Conservation (phyloP, 2,113 vertebrate species). For the Holacanthus passer region DNA sequence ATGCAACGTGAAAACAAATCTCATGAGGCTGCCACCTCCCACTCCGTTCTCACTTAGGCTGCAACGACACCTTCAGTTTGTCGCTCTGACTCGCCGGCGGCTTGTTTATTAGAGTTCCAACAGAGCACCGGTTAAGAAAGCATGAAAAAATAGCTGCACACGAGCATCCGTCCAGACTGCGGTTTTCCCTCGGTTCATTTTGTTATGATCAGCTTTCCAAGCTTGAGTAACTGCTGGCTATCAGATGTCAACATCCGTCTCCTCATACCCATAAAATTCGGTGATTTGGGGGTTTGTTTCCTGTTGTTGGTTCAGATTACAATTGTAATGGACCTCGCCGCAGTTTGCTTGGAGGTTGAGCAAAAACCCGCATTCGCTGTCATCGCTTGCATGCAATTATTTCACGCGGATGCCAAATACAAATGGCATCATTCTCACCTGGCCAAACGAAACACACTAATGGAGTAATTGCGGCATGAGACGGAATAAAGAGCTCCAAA, state of each 20-base stretch:
- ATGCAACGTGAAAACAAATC: background rate
- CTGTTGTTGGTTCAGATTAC: slow-evolving; percentile 49
- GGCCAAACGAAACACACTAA: slow-evolving; percentile 47
- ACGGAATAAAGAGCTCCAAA: slow-evolving; percentile 6
- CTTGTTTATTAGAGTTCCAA: slow-evolving; percentile 13
- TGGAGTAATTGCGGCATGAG: slow-evolving; percentile 23
- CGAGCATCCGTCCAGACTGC: slow-evolving; percentile 40
- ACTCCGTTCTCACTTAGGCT: background rate
- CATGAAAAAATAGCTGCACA: slow-evolving; percentile 1
- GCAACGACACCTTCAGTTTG: background rate
- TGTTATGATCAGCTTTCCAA: slow-evolving; percentile 45
- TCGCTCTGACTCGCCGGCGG: background rate
- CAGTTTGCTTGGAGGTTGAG: slow-evolving; percentile 16
- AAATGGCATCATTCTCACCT: slow-evolving; percentile 52
- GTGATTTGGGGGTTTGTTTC: slow-evolving; percentile 33
- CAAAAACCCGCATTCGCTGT: slow-evolving; percentile 11
- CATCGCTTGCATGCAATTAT: slow-evolving; percentile 23
- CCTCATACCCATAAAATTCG: slow-evolving; percentile 32
- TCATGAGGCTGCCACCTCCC: background rate
- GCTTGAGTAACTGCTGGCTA: slow-evolving; percentile 45
- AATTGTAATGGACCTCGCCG: slow-evolving; percentile 28
- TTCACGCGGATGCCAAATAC: background rate
- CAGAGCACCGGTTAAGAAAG: slow-evolving; percentile 4
- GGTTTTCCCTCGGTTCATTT: slow-evolving; percentile 51
- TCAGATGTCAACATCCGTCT: slow-evolving; percentile 57